Conservation (phyloP, 1,140 invertebrate species). For the Eulimnadia texana region DNA sequence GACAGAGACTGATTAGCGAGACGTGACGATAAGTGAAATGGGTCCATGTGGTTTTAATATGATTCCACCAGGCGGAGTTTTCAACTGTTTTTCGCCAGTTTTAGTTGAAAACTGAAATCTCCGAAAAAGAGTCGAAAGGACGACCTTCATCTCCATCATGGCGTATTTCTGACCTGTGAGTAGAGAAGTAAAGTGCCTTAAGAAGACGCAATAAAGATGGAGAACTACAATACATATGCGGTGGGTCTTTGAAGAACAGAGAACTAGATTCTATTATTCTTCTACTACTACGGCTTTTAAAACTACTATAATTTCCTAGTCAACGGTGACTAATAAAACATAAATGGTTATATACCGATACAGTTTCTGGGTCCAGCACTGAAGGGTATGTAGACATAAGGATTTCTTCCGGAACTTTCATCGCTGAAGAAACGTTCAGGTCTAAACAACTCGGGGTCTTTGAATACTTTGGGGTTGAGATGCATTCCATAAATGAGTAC, state of each 20-base stretch:
- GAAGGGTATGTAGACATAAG: constrained; percentile 61
- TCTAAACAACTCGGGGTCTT: constrained; percentile 54
- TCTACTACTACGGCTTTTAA: no score
- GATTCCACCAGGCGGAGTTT: background rate
- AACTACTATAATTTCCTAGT: background rate
- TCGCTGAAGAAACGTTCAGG: constrained; percentile 57
- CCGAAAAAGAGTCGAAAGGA: constrained; percentile 32
- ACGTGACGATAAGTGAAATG: no score
- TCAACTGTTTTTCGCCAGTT: background rate
- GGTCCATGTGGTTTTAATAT: background rate
- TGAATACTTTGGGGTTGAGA: constrained; percentile 47
- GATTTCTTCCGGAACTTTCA: constrained; percentile 33
- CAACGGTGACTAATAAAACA: background rate
- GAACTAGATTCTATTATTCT: no score
- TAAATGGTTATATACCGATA: constrained; percentile 42
- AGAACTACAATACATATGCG: no score
- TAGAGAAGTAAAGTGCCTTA: no score
- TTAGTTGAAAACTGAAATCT: constrained; percentile 22
- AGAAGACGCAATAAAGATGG: no score
- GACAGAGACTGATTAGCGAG: no score
- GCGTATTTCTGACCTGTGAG: constrained; percentile 31
- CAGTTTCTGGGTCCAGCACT: constrained; percentile 71
- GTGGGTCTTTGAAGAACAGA: no score
- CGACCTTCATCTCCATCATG: constrained; percentile 37
- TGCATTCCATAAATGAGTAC: constrained; percentile 43